Base-by-base conservation (phyloP, 1,140 invertebrate species). In the Brachionus angularis region DNA sequence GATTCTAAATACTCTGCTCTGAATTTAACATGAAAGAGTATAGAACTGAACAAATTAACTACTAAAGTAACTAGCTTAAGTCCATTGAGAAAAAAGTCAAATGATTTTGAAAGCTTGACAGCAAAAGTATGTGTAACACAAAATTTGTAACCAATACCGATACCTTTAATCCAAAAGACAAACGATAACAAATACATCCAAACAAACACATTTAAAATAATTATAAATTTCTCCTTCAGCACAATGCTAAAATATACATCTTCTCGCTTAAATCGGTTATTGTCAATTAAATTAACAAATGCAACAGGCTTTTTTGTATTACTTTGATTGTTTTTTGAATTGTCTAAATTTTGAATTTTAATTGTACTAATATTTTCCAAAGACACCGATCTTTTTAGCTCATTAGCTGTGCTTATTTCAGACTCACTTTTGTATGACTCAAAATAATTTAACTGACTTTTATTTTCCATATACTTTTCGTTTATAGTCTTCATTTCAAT, bases 131-230 rank as follows among this genome's bases (percentile, higher is more conserved):
- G n/a, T n/a, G n/a, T n/a, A n/a, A n/a, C n/a, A n/a, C n/a, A n/a
- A n/a, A n/a, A n/a, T 34, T 58, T 12, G 33, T 39, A 18, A 39
- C 27, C 10, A 58, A 33, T 36, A 39, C 33, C 39, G 5, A 58
- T 10, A 29, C 62, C 62, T 18, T 67, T 49, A 3, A 67, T 50
- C 62, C 62, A 67, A 46, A 67, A 67, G 8, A 50, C 47, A 47
- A 67, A 67, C 27, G 62, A 67, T 8, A 67, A 50, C 2, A 67
- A 21, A 36, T 67, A 67, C 42, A 67, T 67, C 42, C 42, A 67
- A 33, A 29, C 42, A 50, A 67, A 67, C 18, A 36, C 47, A 42
- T 47, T 47, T 23, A 67, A 12, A 10, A 50, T 46, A 14, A 67
- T 3, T 16, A 46, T 34, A 31, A 46, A 33, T 67, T 67, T 67